Percentiles rank a stretch among this genome's conserved stretches.
phyloP scores from a whole-genome alignment of 2,797 vertebrate species.

The Parauchenoglanis punctatus region DNA sequence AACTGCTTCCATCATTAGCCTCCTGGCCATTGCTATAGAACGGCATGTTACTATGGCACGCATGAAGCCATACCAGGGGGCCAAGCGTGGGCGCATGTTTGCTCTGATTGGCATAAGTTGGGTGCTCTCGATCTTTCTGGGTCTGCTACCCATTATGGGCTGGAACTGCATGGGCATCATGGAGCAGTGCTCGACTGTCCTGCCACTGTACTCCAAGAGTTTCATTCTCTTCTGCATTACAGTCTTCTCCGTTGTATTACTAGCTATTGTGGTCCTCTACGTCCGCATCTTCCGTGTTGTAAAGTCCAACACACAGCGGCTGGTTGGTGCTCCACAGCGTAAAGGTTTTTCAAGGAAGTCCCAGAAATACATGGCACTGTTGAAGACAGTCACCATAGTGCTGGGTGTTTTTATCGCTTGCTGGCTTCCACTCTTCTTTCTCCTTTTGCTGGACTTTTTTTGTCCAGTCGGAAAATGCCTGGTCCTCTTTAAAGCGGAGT shows the following conservation, averaged over 20 bases:
- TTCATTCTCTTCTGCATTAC: constrained; percentile 88
- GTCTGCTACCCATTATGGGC: constrained; percentile 82
- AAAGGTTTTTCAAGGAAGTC: constrained; percentile 75
- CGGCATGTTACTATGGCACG: constrained; percentile 89
- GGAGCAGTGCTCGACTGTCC: constrained; percentile 82
- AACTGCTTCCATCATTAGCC: constrained; percentile 84
- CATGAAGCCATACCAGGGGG: constrained; percentile 83
- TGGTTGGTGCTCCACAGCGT: constrained; percentile 64
- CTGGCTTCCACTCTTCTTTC: constrained; percentile 87
- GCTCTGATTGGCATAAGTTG: constrained; percentile 82
- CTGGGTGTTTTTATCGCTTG: constrained; percentile 86
- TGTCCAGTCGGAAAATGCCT: constrained; percentile 72
- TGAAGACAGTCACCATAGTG: constrained; percentile 88
- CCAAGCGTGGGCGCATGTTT: constrained; percentile 83
- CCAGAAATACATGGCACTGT: constrained; percentile 84
- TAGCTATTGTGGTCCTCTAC: constrained; percentile 85
- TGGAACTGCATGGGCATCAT: constrained; percentile 87
- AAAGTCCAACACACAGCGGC: constrained; percentile 78
- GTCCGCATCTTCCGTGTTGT: constrained; percentile 86
- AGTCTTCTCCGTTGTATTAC: constrained; percentile 78
- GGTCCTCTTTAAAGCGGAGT: constrained; percentile 84
- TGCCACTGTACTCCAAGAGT: constrained; percentile 87
- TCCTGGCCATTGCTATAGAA: constrained; percentile 89
- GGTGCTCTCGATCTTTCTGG: constrained; percentile 81
- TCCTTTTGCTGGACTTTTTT: constrained; percentile 84